These are phyloP conservation scores for Ophiodon elongatus DNA, from an alignment of 2,113 vertebrate genomes.

Conservation along the genomic window DNA sequence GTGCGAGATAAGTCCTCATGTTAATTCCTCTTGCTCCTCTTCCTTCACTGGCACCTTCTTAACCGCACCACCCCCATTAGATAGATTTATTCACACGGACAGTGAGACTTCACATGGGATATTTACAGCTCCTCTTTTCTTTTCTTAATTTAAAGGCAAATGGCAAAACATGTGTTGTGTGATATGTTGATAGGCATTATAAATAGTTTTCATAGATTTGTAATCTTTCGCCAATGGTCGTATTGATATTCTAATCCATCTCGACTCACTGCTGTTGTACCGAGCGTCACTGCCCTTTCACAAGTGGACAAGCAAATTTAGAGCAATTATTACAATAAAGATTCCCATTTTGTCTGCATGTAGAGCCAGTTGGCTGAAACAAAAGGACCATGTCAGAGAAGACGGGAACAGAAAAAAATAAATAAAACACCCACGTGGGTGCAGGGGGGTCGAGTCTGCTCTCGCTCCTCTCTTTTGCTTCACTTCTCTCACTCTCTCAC, in stretches of 20 bases:
- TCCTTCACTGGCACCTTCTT: slow-evolving; percentile 87
- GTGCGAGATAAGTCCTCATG: slow-evolving; percentile 90
- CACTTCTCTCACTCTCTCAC: slow-evolving; percentile 52
- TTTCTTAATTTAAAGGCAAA: slow-evolving; percentile 52
- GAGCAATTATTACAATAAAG: slow-evolving; percentile 63
- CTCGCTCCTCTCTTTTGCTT: slow-evolving; percentile 51
- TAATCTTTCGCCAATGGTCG: slow-evolving; percentile 39
- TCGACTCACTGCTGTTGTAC: slow-evolving; percentile 33
- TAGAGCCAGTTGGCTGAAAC: slow-evolving; percentile 61
- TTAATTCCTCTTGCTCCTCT: slow-evolving; percentile 93
- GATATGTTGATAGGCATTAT: slow-evolving; percentile 42
- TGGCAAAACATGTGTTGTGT: slow-evolving; percentile 6
- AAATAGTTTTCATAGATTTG: slow-evolving; percentile 53
- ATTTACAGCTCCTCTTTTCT: slow-evolving; percentile 57
- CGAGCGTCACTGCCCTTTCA: slow-evolving; percentile 53
- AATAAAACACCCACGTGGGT: slow-evolving; percentile 57
- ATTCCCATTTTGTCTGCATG: slow-evolving; percentile 53
- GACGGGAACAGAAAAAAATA: slow-evolving; percentile 27
- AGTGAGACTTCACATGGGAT: slow-evolving; percentile 40
- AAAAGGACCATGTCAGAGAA: slow-evolving; percentile 63
- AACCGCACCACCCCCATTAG: slow-evolving; percentile 85
- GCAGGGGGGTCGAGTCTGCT: slow-evolving; percentile 47
- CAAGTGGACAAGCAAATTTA: slow-evolving; percentile 60
- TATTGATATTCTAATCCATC: slow-evolving; percentile 67
- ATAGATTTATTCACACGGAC: slow-evolving; percentile 70